Base-by-base conservation (phyloP, 2,888 invertebrate genomes). In the Rutpela maculata region DNA sequence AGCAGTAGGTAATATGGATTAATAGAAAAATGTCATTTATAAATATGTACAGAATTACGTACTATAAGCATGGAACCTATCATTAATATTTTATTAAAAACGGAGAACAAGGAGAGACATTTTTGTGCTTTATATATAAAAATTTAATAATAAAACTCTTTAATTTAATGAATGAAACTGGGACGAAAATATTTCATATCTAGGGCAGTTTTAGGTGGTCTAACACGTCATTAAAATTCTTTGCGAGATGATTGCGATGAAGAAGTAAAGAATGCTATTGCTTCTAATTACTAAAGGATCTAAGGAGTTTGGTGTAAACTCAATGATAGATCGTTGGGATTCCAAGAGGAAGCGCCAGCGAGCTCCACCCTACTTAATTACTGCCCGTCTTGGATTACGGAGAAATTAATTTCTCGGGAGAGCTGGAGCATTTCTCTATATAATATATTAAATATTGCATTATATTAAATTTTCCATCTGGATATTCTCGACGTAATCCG, bases 401-500 rank as follows among this genome's bases (percentile, higher is more conserved):
- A 87, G 89, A 89, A 90, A 90, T 90, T 90, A 90, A 90, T 90
- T 89, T 89, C 89, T 88, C 87, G 80, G 82, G 75, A 77, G 78
- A 78, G 77, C 77, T 81, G 76, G 65, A 81, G 82, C 84, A 88
- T 87, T 88, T 88, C 87, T 88, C 88, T 88, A 89, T 88, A 89
- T 89, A 88, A 88, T 89, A 88, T 88, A 89, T 89, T 89, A 88
- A 89, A 89, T 89, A 89, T 89, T 88, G 89, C 89, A 88, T 89
- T 88, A 88, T 89, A 89, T 89, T 88, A 88, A 88, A 89, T 88
- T 88, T 87, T 88, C 88, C 87, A 86, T 88, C 87, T 87, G 86
- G 76, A 78, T 75, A 67, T 78, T 74, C 73, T 50, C 73, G 73
- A 59, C 76, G 72, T 83, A 84, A 83, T 82, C 83, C 80, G 75